Base-by-base conservation (phyloP, 1,140 invertebrate genomes). In the Bombus pyrosoma region DNA sequence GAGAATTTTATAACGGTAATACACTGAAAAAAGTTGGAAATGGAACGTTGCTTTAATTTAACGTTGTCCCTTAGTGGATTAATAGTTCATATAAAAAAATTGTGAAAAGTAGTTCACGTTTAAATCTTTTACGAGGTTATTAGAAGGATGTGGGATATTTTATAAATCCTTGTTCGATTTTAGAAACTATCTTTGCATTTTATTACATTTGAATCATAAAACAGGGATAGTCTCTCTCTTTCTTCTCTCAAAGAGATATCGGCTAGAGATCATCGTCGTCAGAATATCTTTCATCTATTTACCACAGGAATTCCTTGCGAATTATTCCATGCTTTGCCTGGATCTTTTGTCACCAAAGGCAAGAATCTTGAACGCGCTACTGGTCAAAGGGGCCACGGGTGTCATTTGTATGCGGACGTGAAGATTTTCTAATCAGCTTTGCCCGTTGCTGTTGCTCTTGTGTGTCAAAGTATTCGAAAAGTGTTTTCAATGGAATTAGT, bases 371-470 rank as follows among this genome's bases (percentile, higher is more conserved):
- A 74, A 74, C 41, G 72, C n/a, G 41, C 37, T 25, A 22, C 28
- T 53, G 9, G 41, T 53, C 41, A 74, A 74, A 74, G 72, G 34
- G 15, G 1, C 13, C 13, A 25, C 18, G 18, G 18, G n/a, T 28
- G 41, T 74, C 41, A 53, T 74, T 41, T 74, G 41, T 18, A 53
- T 53, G 72, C n/a, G 34, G 13, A 41, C n/a, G 41, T n/a, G 3
- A 41, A 32, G 41, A 74, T 74, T 74, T 74, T 74, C 72, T 74
- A 74, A 74, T 74, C 72, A 53, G 10, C 4, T 47, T 41, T 13
- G 9, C 25, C 39, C 68, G 9, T 69, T 22, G 3, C n/a, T 41
- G 39, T 53, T 41, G 18, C 68, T 39, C 15, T 47, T 32, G 13
- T 4, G 4, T 15, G 4, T 74, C 41, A 18, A 53, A 8, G 18